Conservation (phyloP, 2,797 vertebrate genomes). For the Eulemur albifrons region DNA sequence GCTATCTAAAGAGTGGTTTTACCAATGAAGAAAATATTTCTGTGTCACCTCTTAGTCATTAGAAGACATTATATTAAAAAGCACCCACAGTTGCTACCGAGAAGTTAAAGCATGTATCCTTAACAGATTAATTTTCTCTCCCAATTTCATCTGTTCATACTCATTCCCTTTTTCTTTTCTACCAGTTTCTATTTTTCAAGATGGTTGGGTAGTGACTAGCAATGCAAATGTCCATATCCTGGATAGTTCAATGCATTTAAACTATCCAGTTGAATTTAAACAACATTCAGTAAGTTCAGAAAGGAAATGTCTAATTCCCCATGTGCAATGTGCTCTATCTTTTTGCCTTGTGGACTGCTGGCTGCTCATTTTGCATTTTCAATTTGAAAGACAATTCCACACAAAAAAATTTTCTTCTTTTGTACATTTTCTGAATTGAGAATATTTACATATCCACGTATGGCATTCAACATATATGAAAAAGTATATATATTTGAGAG, state of each 20-base stretch:
- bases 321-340: background rate
- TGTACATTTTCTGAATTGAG: background rate
- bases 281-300: background rate
- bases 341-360: background rate
- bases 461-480: background rate
- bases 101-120: background rate
- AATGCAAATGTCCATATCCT: background rate
- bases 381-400: background rate
- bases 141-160: background rate
- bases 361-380: background rate
- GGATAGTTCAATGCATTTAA: background rate
- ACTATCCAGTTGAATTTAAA: background rate
- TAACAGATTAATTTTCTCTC: background rate
- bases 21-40: background rate
- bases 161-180: background rate
- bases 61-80: background rate
- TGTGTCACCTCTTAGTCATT: background rate
- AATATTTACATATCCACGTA: background rate
- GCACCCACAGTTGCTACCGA: background rate
- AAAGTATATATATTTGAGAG: background rate
- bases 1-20: background rate
- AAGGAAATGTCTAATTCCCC: background rate
- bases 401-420: background rate
- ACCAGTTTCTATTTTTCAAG: background rate
- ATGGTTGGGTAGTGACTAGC: background rate